Base-by-base conservation (phyloP, 2,888 invertebrate species). In the Shargacucullia verbasci region DNA sequence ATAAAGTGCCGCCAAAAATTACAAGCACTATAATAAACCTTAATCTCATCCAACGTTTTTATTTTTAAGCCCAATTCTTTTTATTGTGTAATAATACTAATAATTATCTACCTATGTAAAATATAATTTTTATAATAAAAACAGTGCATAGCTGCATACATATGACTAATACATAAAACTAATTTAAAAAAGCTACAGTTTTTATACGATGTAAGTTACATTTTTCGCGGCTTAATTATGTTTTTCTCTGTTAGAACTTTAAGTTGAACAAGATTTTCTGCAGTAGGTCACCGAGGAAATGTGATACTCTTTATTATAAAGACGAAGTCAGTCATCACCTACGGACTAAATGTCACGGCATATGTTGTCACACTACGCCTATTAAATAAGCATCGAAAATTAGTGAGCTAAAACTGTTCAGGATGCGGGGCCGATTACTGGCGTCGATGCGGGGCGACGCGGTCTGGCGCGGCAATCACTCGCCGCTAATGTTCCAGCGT, bases 401-500 rank as follows among this genome's bases (percentile, higher is more conserved):
- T 66, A 53, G 71, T 57, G 55, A 62, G 15, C 7, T 56, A 40
- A 48, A 52, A 52, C 31, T 37, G 31, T 33, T 15, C 15, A 31
- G 55, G n/a, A n/a, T n/a, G n/a, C n/a, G n/a, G n/a, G 6, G 40
- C 37, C 15, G 41, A 33, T 15, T 40, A 33, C 37, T 13, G 41
- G 40, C 11, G 40, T n/a, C 40, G 41, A 27, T 38, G 37, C 33
- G 13, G 13, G 39, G 46, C 39, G 40, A 31, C 11, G 29, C 33
- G 39, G n/a, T 43, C 27, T 34, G 48, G 10, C 47, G 64, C 59
- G 63, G 76, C 76, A 74, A 83, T 83, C 82, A 82, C 74, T 82
- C 77, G 70, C 76, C 78, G 77, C 82, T 87, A 86, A 85, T 86
- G 81, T 78, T 79, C 73, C 76, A 69, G 65, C 80, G 78, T 78